phyloP scores from a whole-genome alignment of 2,797 vertebrate species.

The Odontamblyopus lacepedii region DNA sequence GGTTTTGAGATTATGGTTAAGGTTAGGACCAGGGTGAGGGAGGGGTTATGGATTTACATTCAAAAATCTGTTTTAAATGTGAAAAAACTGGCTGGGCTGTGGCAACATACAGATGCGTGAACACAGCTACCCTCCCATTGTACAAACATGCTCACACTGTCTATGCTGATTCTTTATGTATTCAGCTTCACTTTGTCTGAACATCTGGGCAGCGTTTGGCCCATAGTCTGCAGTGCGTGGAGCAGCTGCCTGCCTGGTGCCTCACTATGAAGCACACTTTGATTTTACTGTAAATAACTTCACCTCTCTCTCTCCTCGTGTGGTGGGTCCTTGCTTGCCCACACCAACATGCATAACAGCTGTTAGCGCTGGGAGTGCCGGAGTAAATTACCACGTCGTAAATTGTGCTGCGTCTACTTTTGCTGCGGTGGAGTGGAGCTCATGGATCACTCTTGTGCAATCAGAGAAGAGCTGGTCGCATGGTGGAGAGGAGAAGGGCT shows the following conservation, averaged over 20 bases:
- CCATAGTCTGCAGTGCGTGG: background rate
- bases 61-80: no score
- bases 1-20: no score
- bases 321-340: background rate
- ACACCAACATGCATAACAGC: conserved; percentile 17
- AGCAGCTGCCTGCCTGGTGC: conserved; percentile 19
- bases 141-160: background rate
- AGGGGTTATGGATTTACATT: no score
- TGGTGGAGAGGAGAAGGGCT: background rate
- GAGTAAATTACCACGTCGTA: conserved; percentile 43
- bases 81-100: no score
- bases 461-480: conserved; percentile 25
- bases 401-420: conserved; percentile 32
- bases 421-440: conserved; percentile 9
- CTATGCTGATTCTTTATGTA: conserved; percentile 14
- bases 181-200: conserved; percentile 3
- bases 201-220: conserved; percentile 27
- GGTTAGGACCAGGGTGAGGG: no score
- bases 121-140: background rate
- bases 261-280: conserved; percentile 27
- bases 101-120: no score
- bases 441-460: conserved; percentile 25
- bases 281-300: conserved; percentile 46
- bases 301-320: conserved; percentile 5
- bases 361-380: conserved; percentile 26